Evolutionary conservation across 2,113 vertebrate species (phyloP), one percentile per base, ranked within the genome.

Genomic region (Tenrec ecaudatus): DNA sequence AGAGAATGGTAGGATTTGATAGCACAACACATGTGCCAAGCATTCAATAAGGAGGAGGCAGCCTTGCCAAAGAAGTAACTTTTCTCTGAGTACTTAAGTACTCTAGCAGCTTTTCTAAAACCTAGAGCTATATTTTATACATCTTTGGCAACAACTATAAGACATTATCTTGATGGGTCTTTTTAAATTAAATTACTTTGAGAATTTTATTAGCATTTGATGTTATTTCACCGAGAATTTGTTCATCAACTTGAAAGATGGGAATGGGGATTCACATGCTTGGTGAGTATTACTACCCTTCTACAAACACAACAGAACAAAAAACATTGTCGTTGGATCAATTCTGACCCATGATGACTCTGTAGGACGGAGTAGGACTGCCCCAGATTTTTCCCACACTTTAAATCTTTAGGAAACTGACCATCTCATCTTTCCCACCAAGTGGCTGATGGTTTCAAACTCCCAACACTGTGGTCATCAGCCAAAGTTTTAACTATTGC

Each of bases 1-100:
- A 29, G 36, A 84, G 62, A 94, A 87, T 16, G 93, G 92, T 57
- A 40, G 25, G 31, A 43, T 80, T 88, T 85, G 88, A 94, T 88
- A 91, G 47, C 47, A 77, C 11, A 88, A 23, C 2, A 0, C 0
- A 0, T 9, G 14, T 62, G 85, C 73, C 94, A 95, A 89, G n/a
- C 47, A 79, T 62, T 78, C 87, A 91, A 36, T 36, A 93, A 73
- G 33, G 88, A 31, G 23, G 73, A 89, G 16, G n/a, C 68, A 79
- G 20, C 4, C 27, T n/a, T 89, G 88, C 82, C 89, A 95, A 82
- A 57, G 20, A 83, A 91, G 47, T 66, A 79, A 84, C 17, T 14
- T 79, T 89, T 85, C 84, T 95, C 81, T 82, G 11, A 75, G 53
- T 47, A 29, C 33, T 84, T 91, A 20, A 88, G n/a, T 73, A 33